Evolutionary conservation across 2,888 invertebrate genomes (phyloP).

Genomic region (Synergus umbraculus): DNA sequence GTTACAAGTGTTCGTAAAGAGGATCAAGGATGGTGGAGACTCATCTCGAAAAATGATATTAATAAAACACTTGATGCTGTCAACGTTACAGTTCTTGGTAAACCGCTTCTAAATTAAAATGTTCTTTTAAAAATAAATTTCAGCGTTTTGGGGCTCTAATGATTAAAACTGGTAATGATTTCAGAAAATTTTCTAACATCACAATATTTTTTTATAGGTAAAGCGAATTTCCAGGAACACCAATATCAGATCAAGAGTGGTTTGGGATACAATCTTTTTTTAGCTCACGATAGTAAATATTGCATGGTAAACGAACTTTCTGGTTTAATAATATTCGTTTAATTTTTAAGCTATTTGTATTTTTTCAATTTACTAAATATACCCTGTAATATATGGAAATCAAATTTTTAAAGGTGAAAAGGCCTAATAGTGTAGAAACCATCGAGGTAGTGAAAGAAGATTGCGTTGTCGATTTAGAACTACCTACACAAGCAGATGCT

Average conservation of each 20-base stretch:
- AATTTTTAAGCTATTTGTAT: not conserved
- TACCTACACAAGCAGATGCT: conserved; percentile 61
- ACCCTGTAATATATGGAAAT: no score
- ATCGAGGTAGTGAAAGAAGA: conserved; percentile 41
- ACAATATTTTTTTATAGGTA: conserved; percentile 43
- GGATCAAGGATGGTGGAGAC: conserved; percentile 78
- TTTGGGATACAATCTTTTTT: conserved; percentile 44
- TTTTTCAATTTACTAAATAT: not conserved
- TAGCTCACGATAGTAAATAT: conserved; percentile 37
- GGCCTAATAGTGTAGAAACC: conserved; percentile 36
- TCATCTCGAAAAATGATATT: conserved; percentile 71
- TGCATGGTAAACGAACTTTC: conserved; percentile 42
- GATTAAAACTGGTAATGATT: no score
- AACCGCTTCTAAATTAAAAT: no score
- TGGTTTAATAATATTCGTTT: not conserved
- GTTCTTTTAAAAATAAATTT: no score
- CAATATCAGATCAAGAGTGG: conserved; percentile 44
- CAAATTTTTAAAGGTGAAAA: conserved; percentile 41
- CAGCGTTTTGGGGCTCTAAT: no score
- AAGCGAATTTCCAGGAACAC: not conserved
- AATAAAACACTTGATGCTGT: conserved; percentile 75
- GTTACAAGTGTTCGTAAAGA: conserved; percentile 71
- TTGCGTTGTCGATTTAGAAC: conserved; percentile 44
- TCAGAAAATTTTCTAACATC: not conserved
- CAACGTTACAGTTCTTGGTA: conserved; percentile 76